Evolutionary conservation across 2,888 invertebrate genomes (phyloP), one percentile per base, ranked within the genome.

Genomic region (Lycia hirtaria): DNA sequence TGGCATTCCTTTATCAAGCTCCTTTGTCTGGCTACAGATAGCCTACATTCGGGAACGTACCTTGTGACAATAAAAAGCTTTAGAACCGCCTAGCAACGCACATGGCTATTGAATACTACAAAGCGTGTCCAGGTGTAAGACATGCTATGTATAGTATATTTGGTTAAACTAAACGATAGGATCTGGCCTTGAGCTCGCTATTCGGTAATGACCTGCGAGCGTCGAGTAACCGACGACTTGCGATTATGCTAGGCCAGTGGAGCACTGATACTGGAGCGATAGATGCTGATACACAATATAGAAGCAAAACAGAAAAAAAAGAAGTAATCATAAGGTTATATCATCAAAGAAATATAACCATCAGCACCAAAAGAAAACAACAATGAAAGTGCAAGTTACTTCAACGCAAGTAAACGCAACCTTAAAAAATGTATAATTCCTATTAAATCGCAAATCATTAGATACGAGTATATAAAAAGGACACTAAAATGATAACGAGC

Each of bases 171-270:
- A 30, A 59, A 43, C 58, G 81, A 79, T 80, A 81, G 63, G 65
- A 76, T 73, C 78, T 75, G 81, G 71, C 86, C 86, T 86, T 86
- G 85, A 75, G 71, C 67, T 71, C 65, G 75, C 73, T 71, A 74
- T 80, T 84, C 72, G 85, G 74, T 83, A 85, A 83, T 85, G 85
- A 85, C 84, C 80, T 81, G 83, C 73, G 77, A 69, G 75, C 76
- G 76, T 72, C 73, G 73, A 62, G 62, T 74, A 76, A 78, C 77
- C 77, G 75, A 73, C 74, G 72, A 67, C 67, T 69, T 69, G 71
- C 70, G 75, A 76, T 74, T 78, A 73, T 67, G 64, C 70, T 56
- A 72, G 62, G 62, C 61, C 50, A 12, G 61, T 53, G 5, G 28
- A 61, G 60, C 65, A 78, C 37, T 33, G 33, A 26, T 19, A 48